A percentile compares a stretch with the other conserved stretches of the same genome.
Conservation (phyloP, 1,140 invertebrate genomes). For the Microplitis mediator region DNA sequence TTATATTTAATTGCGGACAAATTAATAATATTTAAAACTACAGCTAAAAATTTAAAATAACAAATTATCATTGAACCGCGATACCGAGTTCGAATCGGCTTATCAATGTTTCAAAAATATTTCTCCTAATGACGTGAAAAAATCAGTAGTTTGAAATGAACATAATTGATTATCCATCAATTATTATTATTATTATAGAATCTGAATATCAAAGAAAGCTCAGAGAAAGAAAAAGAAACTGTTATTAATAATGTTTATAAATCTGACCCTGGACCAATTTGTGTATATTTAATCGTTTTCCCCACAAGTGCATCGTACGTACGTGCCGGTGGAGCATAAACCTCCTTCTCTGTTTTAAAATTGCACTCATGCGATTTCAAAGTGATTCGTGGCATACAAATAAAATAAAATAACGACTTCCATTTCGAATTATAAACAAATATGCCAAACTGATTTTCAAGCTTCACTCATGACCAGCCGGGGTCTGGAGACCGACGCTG, state of each 20-base stretch:
- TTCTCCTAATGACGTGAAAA: too few relatives aligned
- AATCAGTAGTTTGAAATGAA: too few relatives aligned
- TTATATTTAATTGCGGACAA: too few relatives aligned
- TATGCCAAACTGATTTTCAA: background rate
- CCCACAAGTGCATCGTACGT: background rate
- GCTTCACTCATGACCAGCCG: background rate
- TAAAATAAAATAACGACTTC: background rate
- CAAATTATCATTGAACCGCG: too few relatives aligned
- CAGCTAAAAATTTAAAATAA: too few relatives aligned
- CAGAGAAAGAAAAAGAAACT: background rate
- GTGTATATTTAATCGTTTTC: background rate
- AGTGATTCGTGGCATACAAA: slow-evolving; percentile 2
- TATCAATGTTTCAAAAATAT: too few relatives aligned
- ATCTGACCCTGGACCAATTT: background rate
- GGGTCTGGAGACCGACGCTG: background rate
- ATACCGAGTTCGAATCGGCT: too few relatives aligned
- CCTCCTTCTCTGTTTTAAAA: background rate
- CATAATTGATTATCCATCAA: too few relatives aligned
- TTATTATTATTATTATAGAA: too few relatives aligned
- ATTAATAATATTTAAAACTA: too few relatives aligned
- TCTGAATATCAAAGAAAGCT: background rate
- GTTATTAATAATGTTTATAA: background rate
- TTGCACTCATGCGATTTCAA: background rate
- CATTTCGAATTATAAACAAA: background rate
- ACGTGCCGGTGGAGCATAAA: background rate